Base-by-base conservation (phyloP, 2,113 vertebrate genomes). In the Cebidichthys violaceus region DNA sequence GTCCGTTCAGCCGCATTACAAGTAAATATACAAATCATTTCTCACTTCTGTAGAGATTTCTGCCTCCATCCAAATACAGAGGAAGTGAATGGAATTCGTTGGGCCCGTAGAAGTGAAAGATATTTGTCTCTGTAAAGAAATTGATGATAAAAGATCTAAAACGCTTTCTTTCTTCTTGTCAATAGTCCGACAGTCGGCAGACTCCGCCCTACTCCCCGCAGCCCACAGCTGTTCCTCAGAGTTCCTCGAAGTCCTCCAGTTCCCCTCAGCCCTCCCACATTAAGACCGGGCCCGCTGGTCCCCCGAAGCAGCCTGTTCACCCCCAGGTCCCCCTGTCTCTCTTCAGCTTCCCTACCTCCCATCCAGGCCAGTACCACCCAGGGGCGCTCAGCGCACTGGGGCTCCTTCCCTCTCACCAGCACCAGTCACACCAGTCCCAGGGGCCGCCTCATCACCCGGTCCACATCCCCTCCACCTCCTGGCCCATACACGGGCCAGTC, bases 161-260 rank as follows among this genome's bases (percentile, higher is more conserved):
- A 1, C 2, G 11, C 10, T 74, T 7, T 71, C 9, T 18, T 3
- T 17, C 20, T 11, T 55, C 10, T 52, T 39, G n/a, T 75, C 22
- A 6, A 22, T 89, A 99, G 98, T 99, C 98, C 55, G 98, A 99
- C 86, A 96, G 96, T n/a, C 96, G 94, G 24, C 97, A 96, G 88
- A 97, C 97, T 84, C 96, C 95, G 35, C 95, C 96, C 79, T 99
- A 96, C 83, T 99, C 98, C 74, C 97, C 98, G 39, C 98, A 99
- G 94, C 95, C 96, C 80, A 92, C 96, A 9, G 91, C 95, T 14
- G 96, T 96, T 90, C 88, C 96, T 81, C 97, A 96, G 93, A 95
- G 94, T 82, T 95, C 96, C 90, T 91, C 95, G 88, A 96, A 96
- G 91, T 82, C 94, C 92, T 93, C 96, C 78, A 87, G 96, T 83